Evolutionary conservation across 2,888 invertebrate genomes (phyloP), one percentile per base, ranked within the genome.

Genomic region (Colletes collaris): DNA sequence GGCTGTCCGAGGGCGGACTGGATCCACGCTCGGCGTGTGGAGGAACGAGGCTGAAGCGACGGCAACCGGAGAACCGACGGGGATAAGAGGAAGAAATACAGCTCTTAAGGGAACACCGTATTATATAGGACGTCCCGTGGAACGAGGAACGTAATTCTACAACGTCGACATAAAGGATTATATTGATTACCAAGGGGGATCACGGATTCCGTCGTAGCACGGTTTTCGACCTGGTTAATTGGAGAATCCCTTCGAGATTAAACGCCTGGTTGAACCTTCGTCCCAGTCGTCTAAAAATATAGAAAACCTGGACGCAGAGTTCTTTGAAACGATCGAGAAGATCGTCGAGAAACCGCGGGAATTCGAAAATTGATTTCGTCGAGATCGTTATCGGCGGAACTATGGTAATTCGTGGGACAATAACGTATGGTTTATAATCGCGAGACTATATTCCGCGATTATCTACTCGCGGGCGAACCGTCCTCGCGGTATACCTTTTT

Each of bases 401-500:
- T 76, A 60, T 69, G 78, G 68, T 76, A 76, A 68, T 78, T 68
- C 77, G 63, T 70, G 65, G 40, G 70, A 72, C 71, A 71, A 81
- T 68, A 67, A 67, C 62, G 59, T 63, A 70, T 79, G 69, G 80
- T 78, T 79, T 79, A 79, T 80, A 80, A 67, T 71, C 65, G 11
- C 27, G 66, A 35, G 40, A 69, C 67, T 80, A 77, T 68, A 63
- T 70, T 76, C 79, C 70, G 60, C 79, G 82, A 84, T 84, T 77
- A 84, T 85, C 85, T 85, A 76, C 81, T 66, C 69, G 74, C 71
- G 64, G 11, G 58, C 65, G 59, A 69, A 65, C 74, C 74, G 74
- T 83, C 75, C 75, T 83, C 83, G 68, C 67, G 68, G 77, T 81
- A 85, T 83, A 75, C 81, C 86, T 84, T 86, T 81, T 86, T 86